A percentile compares a stretch with the other conserved stretches of the same genome.
phyloP scores from a whole-genome alignment of 2,888 invertebrate species.

The Sceliomorpha sp. region DNA sequence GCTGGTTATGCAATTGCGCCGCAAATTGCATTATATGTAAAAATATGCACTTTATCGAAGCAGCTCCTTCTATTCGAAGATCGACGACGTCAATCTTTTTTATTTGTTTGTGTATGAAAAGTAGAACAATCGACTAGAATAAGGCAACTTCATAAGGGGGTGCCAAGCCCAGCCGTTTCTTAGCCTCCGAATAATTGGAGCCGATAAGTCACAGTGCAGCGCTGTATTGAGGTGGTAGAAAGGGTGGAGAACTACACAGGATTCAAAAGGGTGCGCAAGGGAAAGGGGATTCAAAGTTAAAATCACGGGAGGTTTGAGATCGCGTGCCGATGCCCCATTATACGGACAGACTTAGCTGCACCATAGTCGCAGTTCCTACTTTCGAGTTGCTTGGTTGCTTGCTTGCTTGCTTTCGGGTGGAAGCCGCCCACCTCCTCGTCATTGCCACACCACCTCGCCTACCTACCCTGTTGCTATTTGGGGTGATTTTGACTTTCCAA shows the following conservation, averaged over 20 bases:
- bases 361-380: constrained; percentile 74
- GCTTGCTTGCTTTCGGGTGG: constrained; percentile 59
- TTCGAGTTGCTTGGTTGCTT: no score
- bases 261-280: constrained; percentile 35
- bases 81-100: constrained; percentile 1
- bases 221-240: constrained; percentile 42
- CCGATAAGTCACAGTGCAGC: constrained; percentile 78
- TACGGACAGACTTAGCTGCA: constrained; percentile 75
- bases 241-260: constrained; percentile 29
- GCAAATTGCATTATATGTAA: no score
- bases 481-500: constrained; percentile 68
- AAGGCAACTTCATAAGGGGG: constrained; percentile 55
- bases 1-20: no score
- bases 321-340: constrained; percentile 78
- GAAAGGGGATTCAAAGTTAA: constrained; percentile 68
- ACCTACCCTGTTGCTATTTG: constrained; percentile 70
- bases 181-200: constrained; percentile 77
- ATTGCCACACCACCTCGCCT: constrained; percentile 57
- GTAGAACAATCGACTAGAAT: constrained; percentile 54
- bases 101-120: constrained; percentile 49
- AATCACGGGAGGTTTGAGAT: constrained; percentile 71
- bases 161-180: constrained; percentile 65
- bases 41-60: no score
- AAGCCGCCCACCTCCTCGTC: constrained; percentile 56
- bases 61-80: no score